phyloP scores from a whole-genome alignment of 2,888 invertebrate species.

The Drosophila aldrichi region DNA sequence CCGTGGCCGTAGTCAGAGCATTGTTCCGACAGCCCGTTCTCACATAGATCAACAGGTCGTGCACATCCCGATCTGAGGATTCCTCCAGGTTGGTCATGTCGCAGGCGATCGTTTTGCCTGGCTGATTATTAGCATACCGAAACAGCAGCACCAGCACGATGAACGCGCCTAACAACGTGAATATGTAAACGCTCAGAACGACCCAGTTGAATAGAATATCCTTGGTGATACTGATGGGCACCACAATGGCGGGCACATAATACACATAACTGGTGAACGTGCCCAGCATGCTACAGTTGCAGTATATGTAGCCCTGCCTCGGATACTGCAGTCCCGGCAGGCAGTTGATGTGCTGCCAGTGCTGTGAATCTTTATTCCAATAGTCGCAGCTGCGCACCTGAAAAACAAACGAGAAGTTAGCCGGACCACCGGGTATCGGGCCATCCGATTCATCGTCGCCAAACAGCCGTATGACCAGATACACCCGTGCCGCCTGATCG shows the following conservation, averaged over 20 bases:
- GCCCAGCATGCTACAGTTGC: constrained; percentile 43
- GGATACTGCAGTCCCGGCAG: constrained; percentile 32
- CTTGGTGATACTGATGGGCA: constrained; percentile 19
- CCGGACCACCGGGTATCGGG: constrained; percentile 48
- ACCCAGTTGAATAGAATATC: not conserved
- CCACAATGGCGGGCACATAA: constrained; percentile 14
- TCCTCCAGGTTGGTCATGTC: constrained; percentile 38
- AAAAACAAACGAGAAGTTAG: constrained; percentile 39
- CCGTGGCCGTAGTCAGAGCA: constrained; percentile 55
- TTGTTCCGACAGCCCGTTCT: constrained; percentile 57
- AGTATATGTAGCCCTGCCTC: constrained; percentile 22
- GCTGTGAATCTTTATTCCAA: constrained; percentile 31
- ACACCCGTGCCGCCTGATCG: constrained; percentile 5
- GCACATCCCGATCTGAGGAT: constrained; percentile 20
- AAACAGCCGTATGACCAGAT: constrained; percentile 41
- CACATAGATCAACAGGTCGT: constrained; percentile 55
- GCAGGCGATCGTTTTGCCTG: constrained; percentile 44
- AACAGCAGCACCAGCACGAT: constrained; percentile 5
- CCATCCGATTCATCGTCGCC: not conserved
- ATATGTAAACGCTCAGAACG: not conserved
- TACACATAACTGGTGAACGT: constrained; percentile 64
- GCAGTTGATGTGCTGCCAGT: constrained; percentile 37
- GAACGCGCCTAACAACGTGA: rapidly evolving
- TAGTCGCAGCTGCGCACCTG: constrained; percentile 59
- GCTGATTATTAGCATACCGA: constrained; percentile 9